Evolutionary conservation across 2,113 vertebrate genomes (phyloP).

Genomic region (Lonchura striata): DNA sequence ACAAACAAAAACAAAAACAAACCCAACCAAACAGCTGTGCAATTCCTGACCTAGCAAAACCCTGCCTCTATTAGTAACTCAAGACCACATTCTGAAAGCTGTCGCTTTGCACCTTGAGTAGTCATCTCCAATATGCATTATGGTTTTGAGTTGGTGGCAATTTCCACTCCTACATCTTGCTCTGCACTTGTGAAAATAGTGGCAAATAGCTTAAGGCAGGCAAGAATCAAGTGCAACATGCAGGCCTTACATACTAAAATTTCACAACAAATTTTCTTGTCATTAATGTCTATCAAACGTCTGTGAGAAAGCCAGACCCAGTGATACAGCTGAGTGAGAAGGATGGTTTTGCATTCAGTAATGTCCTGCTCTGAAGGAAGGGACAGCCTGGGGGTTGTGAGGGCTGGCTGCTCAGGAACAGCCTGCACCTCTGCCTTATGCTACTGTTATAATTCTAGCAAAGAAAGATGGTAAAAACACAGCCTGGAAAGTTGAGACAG

Average conservation of each 20-base stretch:
- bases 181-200: neutral
- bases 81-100: neutral
- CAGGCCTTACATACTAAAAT: accelerated
- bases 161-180: neutral
- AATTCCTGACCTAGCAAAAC: neutral
- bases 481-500: slow-evolving; percentile 31
- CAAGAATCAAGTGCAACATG: neutral
- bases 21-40: neutral
- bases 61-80: neutral
- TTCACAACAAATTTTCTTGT: neutral
- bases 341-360: neutral
- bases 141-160: neutral
- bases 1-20: neutral
- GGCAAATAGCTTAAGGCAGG: neutral
- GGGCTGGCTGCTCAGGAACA: neutral
- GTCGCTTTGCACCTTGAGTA: neutral
- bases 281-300: neutral
- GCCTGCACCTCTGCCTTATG: neutral
- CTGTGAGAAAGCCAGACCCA: neutral
- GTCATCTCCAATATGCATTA: neutral
- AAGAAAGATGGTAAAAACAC: neutral
- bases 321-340: accelerated
- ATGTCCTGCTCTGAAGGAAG: neutral
- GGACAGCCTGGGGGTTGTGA: neutral
- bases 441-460: neutral